Evolutionary conservation across 92 coral and sea anemone species (phyloP), one percentile per base, ranked within the genome.

Genomic region (Epizoanthus rinbou): DNA sequence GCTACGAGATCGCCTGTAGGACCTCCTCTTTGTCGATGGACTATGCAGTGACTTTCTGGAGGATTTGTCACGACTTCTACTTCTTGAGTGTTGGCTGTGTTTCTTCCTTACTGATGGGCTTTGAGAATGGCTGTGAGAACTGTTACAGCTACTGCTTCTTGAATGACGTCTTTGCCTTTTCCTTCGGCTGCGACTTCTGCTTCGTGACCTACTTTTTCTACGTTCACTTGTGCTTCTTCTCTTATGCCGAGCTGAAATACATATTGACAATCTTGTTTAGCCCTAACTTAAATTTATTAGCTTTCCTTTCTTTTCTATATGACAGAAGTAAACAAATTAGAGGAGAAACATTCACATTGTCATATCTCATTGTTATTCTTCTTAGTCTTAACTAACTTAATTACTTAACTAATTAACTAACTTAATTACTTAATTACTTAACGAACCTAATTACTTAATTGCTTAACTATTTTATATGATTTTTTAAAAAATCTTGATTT

Each of bases 121-220:
- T n/a, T 5, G 17, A 45, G 76, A 71, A 47, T 17, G 76, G 57
- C 72, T 78, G 28, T 6, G 57, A 19, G 82, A 78, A 28, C 82
- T 78, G 43, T 37, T 62, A 8, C n/a, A 37, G 15, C 82, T 76
- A 31, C 13, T 53, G 17, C 82, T 76, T 18, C 82, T 78, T 8
- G 82, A 78, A 6, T n/a, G 54, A 21, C 14, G 82, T 13, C 53
- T 78, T 53, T 21, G 57, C 25, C 60, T 78, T 62, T 69, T 78
- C 45, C 70, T 78, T 62, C 33, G 70, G 64, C 82, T 78, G 57
- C 4, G 60, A 43, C 45, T 41, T 78, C 82, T 78, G 43, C 82
- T 78, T 37, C 59, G 39, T 41, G 82, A 78, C 52, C 82, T 78
- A 39, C 70, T 78, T 63, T 17, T 60, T n/a, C 17, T 78, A 5